phyloP scores from a whole-genome alignment of 2,888 invertebrate species.

The Euproctis similis region DNA sequence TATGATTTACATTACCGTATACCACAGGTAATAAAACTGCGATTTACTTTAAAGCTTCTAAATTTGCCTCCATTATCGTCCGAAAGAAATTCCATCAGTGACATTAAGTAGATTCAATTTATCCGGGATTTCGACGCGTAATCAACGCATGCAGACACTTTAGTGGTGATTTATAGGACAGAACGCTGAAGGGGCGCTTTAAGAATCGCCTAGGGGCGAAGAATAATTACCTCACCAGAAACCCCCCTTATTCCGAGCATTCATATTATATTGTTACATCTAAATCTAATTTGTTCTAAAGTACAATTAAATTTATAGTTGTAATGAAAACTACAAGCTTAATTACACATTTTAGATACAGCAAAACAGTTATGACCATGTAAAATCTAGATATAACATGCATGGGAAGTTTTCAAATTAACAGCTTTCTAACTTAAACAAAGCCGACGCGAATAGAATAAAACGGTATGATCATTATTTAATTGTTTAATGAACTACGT shows the following conservation, averaged over 20 bases:
- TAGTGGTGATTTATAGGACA: slow-evolving; percentile 55
- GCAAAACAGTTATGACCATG: slow-evolving; percentile 13
- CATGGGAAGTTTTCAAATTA: slow-evolving; percentile 18
- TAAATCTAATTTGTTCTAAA: too few relatives aligned
- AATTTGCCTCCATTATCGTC: neutral
- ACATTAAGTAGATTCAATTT: slow-evolving; percentile 20
- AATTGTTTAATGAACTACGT: slow-evolving; percentile 23
- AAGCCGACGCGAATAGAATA: slow-evolving; percentile 21
- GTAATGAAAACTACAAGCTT: slow-evolving; percentile 12
- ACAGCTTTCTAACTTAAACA: slow-evolving; percentile 32
- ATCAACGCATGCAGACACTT: slow-evolving; percentile 37
- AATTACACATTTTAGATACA: slow-evolving; percentile 13
- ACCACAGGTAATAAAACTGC: too few relatives aligned
- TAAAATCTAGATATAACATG: slow-evolving; percentile 12
- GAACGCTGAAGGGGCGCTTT: slow-evolving; percentile 31
- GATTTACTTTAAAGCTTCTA: too few relatives aligned
- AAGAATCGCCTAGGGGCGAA: slow-evolving; percentile 40
- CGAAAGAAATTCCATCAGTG: slow-evolving; percentile 13
- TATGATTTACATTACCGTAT: too few relatives aligned
- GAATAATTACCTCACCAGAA: slow-evolving; percentile 44
- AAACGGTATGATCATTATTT: slow-evolving; percentile 24
- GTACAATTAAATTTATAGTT: slow-evolving; percentile 11
- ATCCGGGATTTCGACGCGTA: slow-evolving; percentile 28
- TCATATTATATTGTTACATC: too few relatives aligned
- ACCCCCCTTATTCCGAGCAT: too few relatives aligned